A percentile compares a stretch with the other conserved stretches of the same genome.
Evolutionary conservation across 2,113 vertebrate genomes (phyloP).

Genomic region (Seriola dumerili): DNA sequence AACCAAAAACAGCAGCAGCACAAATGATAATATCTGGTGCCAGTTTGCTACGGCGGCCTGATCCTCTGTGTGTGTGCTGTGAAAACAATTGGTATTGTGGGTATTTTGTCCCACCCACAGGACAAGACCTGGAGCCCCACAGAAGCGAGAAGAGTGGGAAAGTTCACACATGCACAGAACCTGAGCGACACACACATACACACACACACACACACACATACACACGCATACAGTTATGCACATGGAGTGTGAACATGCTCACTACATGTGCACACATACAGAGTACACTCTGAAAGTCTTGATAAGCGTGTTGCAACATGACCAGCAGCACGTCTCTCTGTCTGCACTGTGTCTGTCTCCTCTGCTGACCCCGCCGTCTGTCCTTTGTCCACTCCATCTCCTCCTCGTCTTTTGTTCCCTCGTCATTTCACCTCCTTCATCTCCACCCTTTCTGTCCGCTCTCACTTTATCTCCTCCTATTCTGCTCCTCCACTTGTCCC

Average conservation of each 20-base stretch:
- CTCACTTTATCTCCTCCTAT: constrained; percentile 53
- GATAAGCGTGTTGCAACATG: constrained; percentile 31
- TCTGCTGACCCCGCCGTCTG: constrained; percentile 41
- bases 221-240: background rate
- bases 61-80: constrained; percentile 49
- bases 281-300: constrained; percentile 25
- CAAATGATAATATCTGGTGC: constrained; percentile 77
- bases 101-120: constrained; percentile 32
- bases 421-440: constrained; percentile 40
- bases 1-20: constrained; percentile 50
- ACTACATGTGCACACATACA: constrained; percentile 1
- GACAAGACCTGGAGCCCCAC: constrained; percentile 26
- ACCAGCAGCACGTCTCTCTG: constrained; percentile 8
- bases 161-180: constrained; percentile 35
- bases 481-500: constrained; percentile 60
- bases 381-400: constrained; percentile 45
- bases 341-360: constrained; percentile 8
- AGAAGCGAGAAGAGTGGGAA: background rate
- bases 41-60: constrained; percentile 63
- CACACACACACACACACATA: background rate
- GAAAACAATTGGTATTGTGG: constrained; percentile 61
- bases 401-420: constrained; percentile 49
- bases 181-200: background rate
- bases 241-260: background rate
- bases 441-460: constrained; percentile 45